phyloP scores from a whole-genome alignment of 64 coral and sea anemone genomes.

The Actinia equina region DNA sequence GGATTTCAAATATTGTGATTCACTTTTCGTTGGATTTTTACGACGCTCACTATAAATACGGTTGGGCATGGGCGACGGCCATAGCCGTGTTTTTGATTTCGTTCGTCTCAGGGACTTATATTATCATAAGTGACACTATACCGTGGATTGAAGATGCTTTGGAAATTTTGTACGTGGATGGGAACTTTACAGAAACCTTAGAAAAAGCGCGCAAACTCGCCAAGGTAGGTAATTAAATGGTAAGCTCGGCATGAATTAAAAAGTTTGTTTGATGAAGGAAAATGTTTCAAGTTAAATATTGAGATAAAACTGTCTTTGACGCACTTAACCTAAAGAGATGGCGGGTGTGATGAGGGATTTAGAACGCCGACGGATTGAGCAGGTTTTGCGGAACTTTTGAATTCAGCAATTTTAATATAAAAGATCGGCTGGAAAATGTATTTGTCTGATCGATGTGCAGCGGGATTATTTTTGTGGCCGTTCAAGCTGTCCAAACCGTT shows the following conservation, averaged over 20 bases:
- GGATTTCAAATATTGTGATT: conserved; percentile 63
- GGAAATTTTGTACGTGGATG: conserved; percentile 82
- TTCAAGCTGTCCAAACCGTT: background rate
- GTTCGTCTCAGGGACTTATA: conserved; percentile 67
- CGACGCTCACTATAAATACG: conserved; percentile 87
- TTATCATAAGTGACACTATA: conserved; percentile 56
- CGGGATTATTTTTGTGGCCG: background rate
- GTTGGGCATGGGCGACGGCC: conserved; percentile 85
- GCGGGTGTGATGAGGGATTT: background rate
- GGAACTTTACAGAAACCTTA: conserved; percentile 80
- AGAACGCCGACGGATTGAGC: background rate
- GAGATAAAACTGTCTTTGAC: background rate
- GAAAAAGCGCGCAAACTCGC: conserved; percentile 51
- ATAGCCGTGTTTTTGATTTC: conserved; percentile 84
- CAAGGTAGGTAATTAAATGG: conserved; percentile 42
- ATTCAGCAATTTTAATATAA: background rate
- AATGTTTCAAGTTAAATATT: background rate
- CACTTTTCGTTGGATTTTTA: conserved; percentile 93
- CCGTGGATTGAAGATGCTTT: conserved; percentile 86
- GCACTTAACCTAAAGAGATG: background rate
- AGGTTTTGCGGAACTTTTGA: too few relatives aligned
- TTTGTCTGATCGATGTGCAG: too few relatives aligned
- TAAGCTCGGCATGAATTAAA: background rate
- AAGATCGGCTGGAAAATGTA: background rate
- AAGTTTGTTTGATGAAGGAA: background rate